phyloP scores from a whole-genome alignment of 2,888 invertebrate genomes.

The Anthophora plumipes region DNA sequence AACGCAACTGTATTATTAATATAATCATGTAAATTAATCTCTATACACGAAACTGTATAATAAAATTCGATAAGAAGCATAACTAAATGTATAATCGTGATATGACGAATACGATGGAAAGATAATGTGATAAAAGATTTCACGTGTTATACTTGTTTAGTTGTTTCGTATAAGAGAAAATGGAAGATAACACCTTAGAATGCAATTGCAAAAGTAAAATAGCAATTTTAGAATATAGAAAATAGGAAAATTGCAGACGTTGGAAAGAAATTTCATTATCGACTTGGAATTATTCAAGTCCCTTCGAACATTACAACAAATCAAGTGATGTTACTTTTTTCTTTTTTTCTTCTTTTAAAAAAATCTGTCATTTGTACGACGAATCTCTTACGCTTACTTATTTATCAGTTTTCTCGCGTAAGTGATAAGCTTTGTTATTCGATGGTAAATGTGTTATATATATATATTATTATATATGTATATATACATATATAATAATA shows the following conservation, averaged over 20 bases:
- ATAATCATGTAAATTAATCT: conserved; percentile 15
- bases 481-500: conserved; percentile 37
- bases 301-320: conserved; percentile 23
- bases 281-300: conserved; percentile 42
- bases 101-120: conserved; percentile 18
- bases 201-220: conserved; percentile 27
- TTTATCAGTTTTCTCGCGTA: conserved; percentile 13
- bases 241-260: conserved; percentile 13
- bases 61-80: conserved; percentile 26
- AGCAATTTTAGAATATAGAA: conserved; percentile 27
- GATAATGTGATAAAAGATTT: conserved; percentile 33
- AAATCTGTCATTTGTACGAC: conserved; percentile 25
- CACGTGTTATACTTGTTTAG: conserved; percentile 30
- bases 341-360: not conserved
- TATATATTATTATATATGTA: no score
- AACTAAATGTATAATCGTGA: conserved; percentile 31
- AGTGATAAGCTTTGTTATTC: conserved; percentile 47
- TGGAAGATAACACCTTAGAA: conserved; percentile 1
- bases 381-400: conserved; percentile 12
- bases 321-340: no score
- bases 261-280: conserved; percentile 35
- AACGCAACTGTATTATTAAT: conserved; percentile 32
- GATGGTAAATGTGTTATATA: no score
- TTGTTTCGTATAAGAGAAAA: conserved; percentile 22
- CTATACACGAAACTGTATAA: conserved; percentile 24